Evolutionary conservation across 2,888 invertebrate species (phyloP).

Genomic region (Synergus umbraculus): DNA sequence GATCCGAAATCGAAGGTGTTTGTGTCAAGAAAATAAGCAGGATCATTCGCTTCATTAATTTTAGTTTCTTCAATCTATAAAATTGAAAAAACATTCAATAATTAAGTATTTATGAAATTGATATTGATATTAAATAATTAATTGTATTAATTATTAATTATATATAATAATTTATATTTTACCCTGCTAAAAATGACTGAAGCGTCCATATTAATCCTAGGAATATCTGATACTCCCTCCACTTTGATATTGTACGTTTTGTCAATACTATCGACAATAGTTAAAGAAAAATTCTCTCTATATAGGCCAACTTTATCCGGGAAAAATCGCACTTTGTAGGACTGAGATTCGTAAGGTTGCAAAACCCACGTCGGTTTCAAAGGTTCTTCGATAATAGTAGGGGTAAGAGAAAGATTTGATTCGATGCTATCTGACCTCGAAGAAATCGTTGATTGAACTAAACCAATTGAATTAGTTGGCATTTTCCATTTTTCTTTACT

Average conservation of each 20-base stretch:
- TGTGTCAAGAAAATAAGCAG: conserved; percentile 63
- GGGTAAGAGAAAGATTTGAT: neutral
- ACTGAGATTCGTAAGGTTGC: conserved; percentile 60
- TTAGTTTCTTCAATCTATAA: conserved; percentile 56
- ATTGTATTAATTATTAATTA: too few relatives aligned
- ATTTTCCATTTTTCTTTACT: neutral
- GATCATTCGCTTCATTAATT: conserved; percentile 55
- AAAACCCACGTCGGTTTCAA: conserved; percentile 63
- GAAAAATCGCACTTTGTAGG: conserved; percentile 62
- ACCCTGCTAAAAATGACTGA: conserved; percentile 62
- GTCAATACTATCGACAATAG: conserved; percentile 55
- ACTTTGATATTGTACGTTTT: conserved; percentile 58
- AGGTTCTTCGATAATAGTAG: conserved; percentile 50
- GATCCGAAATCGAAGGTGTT: conserved; percentile 68
- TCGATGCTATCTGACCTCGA: neutral
- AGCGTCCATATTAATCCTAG: conserved; percentile 64
- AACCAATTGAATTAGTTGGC: neutral
- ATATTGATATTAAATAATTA: neutral
- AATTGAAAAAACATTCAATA: conserved; percentile 12
- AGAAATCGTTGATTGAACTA: neutral
- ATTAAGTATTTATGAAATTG: neutral
- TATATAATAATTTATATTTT: too few relatives aligned
- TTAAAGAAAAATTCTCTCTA: conserved; percentile 58
- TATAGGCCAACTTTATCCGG: conserved; percentile 61
- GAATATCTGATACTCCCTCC: conserved; percentile 64